Evolutionary conservation across 2,888 invertebrate species (phyloP), one percentile per base, ranked within the genome.

Genomic region (Pachycephus smyrnensis): DNA sequence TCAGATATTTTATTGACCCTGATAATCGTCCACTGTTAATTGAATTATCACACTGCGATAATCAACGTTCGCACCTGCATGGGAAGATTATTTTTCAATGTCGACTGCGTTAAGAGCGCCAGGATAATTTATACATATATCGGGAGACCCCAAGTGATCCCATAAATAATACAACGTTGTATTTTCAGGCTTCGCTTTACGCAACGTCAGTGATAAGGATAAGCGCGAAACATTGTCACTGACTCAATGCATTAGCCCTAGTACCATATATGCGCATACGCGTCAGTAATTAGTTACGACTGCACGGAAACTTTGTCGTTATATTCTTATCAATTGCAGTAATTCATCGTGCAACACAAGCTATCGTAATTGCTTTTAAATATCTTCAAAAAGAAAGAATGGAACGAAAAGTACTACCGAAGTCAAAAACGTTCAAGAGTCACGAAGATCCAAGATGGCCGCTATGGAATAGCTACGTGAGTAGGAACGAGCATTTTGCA

Each of bases 161-260:
- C 83, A 86, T 85, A 85, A 87, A 86, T 86, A 87, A 87, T 85
- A 84, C 80, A 75, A 78, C 80, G 82, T 84, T 86, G 84, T 84
- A 85, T 87, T 87, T 87, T 84, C 84, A 86, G 84, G 80, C 81
- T 81, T 80, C 40, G 1, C 84, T 86, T 87, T 86, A 83, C 85
- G 86, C 87, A 87, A 87, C 82, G 77, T 79, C 80, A 79, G 77
- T 82, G 85, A 86, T 87, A 87, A 86, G 81, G 87, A 86, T 87
- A 87, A 85, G 82, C 82, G 82, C 40, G 40, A 9, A 55, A 23
- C 40, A 23, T 55, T 23, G 40, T 55, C 15, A 55, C 2, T 55
- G 9, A 55, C 40, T 55, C 15, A 23, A 55, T 23, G 40, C 23
- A 55, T 55, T 55, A 55, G 23, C 40, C 40, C 40, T 23, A 6